A percentile compares a stretch with the other conserved stretches of the same genome.
Conservation (phyloP, 2,113 vertebrate species). For the Ranitomeya imitator region DNA sequence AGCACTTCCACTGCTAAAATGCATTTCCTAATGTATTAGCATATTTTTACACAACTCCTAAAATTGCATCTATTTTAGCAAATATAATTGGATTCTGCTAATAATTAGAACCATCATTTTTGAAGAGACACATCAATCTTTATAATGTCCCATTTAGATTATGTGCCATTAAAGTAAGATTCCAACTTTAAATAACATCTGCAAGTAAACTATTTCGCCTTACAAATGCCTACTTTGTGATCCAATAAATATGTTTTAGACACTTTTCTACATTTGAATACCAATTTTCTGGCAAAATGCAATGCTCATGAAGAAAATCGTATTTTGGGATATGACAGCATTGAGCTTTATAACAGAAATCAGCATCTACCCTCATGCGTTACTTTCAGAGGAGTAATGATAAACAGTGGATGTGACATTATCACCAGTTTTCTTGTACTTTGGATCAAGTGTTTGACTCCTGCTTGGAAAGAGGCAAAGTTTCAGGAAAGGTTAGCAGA, state of each 20-base stretch:
- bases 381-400: background rate
- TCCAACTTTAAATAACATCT: slow-evolving; percentile 29
- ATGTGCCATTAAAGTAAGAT: slow-evolving; percentile 6
- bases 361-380: background rate
- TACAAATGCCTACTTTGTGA: background rate
- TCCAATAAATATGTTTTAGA: slow-evolving; percentile 11
- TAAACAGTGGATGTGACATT: background rate
- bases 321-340: background rate
- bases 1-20: slow-evolving; percentile 19
- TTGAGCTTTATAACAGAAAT: background rate
- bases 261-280: slow-evolving; percentile 9
- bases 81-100: background rate
- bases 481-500: background rate
- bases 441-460: background rate
- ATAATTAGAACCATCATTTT: background rate
- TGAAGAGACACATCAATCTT: background rate
- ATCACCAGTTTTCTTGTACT: background rate
- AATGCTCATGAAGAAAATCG: background rate
- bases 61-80: background rate
- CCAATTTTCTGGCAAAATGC: slow-evolving; percentile 13
- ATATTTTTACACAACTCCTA: background rate
- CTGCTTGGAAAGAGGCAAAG: background rate
- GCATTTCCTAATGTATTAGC: background rate
- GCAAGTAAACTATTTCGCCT: slow-evolving; percentile 7
- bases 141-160: slow-evolving; percentile 1